phyloP scores from a whole-genome alignment of 2,113 vertebrate species.

The Nicator chloris region DNA sequence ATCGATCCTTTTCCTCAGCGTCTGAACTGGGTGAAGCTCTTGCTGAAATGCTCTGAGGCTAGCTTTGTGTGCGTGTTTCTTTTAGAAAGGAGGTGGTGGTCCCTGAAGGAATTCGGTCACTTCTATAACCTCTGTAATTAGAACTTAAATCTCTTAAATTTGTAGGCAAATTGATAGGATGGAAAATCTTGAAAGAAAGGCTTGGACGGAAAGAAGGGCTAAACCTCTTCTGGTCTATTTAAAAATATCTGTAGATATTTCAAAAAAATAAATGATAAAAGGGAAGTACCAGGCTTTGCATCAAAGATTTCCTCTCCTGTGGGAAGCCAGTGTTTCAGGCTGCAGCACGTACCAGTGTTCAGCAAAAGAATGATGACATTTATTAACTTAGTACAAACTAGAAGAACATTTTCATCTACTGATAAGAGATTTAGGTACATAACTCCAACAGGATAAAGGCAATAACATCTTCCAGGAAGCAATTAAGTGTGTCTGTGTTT shows the following conservation, averaged over 20 bases:
- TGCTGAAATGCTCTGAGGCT: background rate
- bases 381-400: background rate
- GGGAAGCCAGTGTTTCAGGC: background rate
- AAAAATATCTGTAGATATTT: background rate
- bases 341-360: background rate
- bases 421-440: background rate
- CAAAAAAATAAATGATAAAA: background rate
- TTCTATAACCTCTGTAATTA: background rate
- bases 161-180: background rate
- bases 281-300: background rate
- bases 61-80: accelerated
- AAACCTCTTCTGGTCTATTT: background rate
- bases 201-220: background rate
- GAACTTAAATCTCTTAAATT: background rate
- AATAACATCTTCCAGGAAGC: background rate
- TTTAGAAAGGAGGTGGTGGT: background rate
- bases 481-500: background rate
- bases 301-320: background rate
- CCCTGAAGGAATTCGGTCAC: background rate
- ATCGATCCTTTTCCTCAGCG: background rate
- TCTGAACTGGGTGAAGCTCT: background rate
- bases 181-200: background rate
- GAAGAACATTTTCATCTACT: background rate
- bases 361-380: background rate
- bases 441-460: background rate